Percentiles rank a stretch among this genome's conserved stretches.
Conservation (phyloP, 2,888 invertebrate genomes). For the Pseudeuparius sepicola region DNA sequence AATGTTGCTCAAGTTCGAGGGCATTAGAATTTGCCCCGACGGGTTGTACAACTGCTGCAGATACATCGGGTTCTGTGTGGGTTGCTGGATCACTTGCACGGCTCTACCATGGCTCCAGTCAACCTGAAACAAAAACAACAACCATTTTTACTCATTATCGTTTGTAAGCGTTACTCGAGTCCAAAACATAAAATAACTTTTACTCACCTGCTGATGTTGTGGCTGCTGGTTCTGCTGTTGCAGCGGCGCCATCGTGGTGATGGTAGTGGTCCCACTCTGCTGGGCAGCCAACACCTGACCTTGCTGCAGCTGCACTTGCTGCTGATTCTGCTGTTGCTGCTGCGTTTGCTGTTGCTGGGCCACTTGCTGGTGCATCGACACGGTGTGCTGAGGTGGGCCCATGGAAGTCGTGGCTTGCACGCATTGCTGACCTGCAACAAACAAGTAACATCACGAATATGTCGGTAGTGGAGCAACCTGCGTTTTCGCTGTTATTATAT, state of each 20-base stretch:
- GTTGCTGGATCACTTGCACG: conserved; percentile 76
- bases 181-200: background rate
- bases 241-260: conserved; percentile 68
- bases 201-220: conserved; percentile 44
- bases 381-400: conserved; percentile 39
- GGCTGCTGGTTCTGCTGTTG: conserved; percentile 49
- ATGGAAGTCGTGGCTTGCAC: conserved; percentile 34
- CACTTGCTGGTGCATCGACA: conserved; percentile 45
- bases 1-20: conserved; percentile 65
- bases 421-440: conserved; percentile 32
- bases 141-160: no score
- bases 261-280: conserved; percentile 45
- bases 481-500: no score
- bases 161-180: background rate
- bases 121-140: conserved; percentile 28
- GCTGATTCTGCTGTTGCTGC: conserved; percentile 20
- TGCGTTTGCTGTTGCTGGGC: conserved; percentile 28
- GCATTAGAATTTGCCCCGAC: conserved; percentile 71
- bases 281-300: conserved; percentile 34
- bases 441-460: no score
- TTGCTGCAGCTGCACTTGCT: conserved; percentile 20
- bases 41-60: conserved; percentile 73
- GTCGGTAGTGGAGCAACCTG: no score
- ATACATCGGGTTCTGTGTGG: conserved; percentile 64
- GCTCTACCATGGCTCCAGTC: conserved; percentile 61